Evolutionary conservation across 2,113 vertebrate genomes (phyloP).

Genomic region (Agelaius tricolor): DNA sequence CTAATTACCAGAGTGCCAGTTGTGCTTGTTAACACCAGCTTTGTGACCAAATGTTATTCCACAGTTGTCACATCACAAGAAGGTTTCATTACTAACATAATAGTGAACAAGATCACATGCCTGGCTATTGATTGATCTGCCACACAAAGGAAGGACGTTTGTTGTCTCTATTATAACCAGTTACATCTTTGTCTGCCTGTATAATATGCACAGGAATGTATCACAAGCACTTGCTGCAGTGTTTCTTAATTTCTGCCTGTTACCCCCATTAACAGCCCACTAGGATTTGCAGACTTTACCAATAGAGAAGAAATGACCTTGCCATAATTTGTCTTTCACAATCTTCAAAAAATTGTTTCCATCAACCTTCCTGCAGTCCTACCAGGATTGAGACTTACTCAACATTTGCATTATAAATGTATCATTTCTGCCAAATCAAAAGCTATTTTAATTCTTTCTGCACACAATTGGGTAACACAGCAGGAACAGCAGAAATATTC

Average conservation of each 20-base stretch:
- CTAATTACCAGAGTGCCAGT: conserved; percentile 80
- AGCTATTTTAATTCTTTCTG: conserved; percentile 34
- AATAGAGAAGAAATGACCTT: conserved; percentile 32
- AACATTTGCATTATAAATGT: conserved; percentile 46
- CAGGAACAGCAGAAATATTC: background rate
- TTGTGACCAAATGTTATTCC: conserved; percentile 83
- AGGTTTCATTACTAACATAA: conserved; percentile 81
- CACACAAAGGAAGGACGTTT: conserved; percentile 75
- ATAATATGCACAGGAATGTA: conserved; percentile 58
- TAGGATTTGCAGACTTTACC: conserved; percentile 58
- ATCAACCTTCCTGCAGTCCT: conserved; percentile 1
- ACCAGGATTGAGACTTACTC: background rate
- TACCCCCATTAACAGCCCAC: conserved; percentile 55
- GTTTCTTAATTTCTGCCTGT: conserved; percentile 37
- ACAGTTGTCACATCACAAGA: conserved; percentile 80
- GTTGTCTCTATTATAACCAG: conserved; percentile 75
- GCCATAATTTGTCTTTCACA: background rate
- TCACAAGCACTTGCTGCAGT: background rate
- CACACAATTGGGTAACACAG: conserved; percentile 17
- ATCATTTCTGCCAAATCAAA: conserved; percentile 62
- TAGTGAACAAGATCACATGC: conserved; percentile 80
- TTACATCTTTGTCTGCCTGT: conserved; percentile 64
- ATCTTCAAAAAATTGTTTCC: conserved; percentile 50
- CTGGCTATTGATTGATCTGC: conserved; percentile 81
- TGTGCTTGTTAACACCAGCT: conserved; percentile 83